phyloP scores from a whole-genome alignment of 2,888 invertebrate species.

The Dynastes hyllus region DNA sequence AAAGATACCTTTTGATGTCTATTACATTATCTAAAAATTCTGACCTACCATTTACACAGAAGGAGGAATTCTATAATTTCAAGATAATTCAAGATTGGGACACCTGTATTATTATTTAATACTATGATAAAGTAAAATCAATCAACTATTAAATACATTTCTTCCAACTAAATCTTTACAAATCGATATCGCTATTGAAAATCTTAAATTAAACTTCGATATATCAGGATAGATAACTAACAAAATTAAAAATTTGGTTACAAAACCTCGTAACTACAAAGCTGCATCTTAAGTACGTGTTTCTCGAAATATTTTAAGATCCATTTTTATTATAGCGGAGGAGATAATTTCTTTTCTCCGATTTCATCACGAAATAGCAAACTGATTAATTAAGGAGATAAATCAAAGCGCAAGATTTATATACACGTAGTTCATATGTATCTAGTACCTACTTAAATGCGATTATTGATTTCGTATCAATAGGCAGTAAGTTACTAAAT shows the following conservation, averaged over 20 bases:
- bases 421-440: background rate
- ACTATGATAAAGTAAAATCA: no score
- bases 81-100: no score
- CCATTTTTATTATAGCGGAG: conserved; percentile 19
- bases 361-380: conserved; percentile 12
- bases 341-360: conserved; percentile 36
- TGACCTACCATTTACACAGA: no score
- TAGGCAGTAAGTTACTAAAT: conserved; percentile 26
- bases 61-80: no score
- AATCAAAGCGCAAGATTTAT: conserved; percentile 13
- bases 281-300: conserved; percentile 37
- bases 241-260: background rate
- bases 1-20: no score
- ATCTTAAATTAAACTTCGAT: background rate
- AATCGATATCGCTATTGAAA: conserved; percentile 9
- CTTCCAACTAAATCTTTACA: no score
- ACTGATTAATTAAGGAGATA: conserved; percentile 38
- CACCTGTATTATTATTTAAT: no score
- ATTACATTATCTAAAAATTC: no score
- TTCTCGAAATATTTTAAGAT: conserved; percentile 28
- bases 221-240: conserved; percentile 23
- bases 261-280: conserved; percentile 24
- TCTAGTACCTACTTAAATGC: conserved; percentile 8
- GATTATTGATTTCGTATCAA: conserved; percentile 28
- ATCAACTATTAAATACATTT: no score